phyloP scores from a whole-genome alignment of 1,140 invertebrate species.

The Globodera rostochiensis region DNA sequence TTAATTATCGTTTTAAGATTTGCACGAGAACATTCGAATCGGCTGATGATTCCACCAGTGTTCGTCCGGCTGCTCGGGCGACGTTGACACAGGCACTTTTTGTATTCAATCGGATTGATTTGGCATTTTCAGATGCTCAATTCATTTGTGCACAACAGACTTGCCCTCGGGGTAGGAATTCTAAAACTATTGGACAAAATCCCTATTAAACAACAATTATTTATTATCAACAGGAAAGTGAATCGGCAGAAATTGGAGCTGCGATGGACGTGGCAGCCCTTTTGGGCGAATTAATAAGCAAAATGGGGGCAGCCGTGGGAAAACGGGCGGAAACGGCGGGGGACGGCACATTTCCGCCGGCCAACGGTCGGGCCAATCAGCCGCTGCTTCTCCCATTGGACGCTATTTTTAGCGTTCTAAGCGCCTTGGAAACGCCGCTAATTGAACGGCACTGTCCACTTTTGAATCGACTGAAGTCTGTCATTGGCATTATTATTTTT shows the following conservation, averaged over 20 bases:
- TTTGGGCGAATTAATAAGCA: slow-evolving; percentile 12
- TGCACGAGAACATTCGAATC: slow-evolving; percentile 13
- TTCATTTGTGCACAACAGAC: slow-evolving; percentile 20
- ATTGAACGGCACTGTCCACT: slow-evolving; percentile 11
- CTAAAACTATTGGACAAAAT: not conserved
- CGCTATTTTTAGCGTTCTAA: slow-evolving; percentile 22
- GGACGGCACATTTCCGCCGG: not conserved
- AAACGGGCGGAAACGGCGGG: not conserved
- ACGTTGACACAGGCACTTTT: slow-evolving; percentile 14
- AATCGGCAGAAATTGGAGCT: slow-evolving; percentile 4
- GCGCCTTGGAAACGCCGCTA: slow-evolving; percentile 9
- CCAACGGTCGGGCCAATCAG: not conserved
- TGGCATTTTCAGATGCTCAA: slow-evolving; percentile 15
- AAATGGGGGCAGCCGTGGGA: slow-evolving; percentile 13
- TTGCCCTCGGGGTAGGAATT: slow-evolving; percentile 10
- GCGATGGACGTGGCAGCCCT: slow-evolving; percentile 12
- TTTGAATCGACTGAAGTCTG: slow-evolving; percentile 15
- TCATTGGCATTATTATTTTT: not conserved
- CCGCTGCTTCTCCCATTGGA: slow-evolving; percentile 20
- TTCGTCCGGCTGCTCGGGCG: slow-evolving; percentile 23
- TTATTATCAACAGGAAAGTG: not conserved
- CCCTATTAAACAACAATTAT: not conserved
- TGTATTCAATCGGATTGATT: not conserved
- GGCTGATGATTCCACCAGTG: not conserved
- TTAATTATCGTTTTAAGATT: not conserved